Evolutionary conservation across 2,888 invertebrate species (phyloP).

Genomic region (Aphrophora alni): DNA sequence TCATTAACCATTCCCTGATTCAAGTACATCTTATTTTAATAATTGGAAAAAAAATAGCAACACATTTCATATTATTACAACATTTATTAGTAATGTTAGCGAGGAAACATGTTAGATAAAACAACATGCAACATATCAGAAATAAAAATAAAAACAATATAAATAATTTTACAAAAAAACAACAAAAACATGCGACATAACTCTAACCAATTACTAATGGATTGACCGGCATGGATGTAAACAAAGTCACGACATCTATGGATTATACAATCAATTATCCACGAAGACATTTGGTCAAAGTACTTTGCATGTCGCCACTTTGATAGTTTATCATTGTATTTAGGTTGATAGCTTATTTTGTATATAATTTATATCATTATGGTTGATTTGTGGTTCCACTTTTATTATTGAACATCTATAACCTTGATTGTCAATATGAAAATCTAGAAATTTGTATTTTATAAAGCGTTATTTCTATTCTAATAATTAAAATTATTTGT

Average conservation of each 20-base stretch:
- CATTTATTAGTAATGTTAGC: neutral
- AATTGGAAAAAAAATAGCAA: too few relatives aligned
- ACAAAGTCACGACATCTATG: neutral
- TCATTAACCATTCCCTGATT: too few relatives aligned
- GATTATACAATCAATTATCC: neutral
- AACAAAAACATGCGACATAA: too few relatives aligned
- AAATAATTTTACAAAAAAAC: neutral
- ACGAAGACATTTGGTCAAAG: neutral
- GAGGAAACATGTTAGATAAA: neutral
- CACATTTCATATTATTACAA: too few relatives aligned
- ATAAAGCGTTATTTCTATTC: too few relatives aligned
- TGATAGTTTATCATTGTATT: neutral
- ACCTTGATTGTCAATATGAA: too few relatives aligned
- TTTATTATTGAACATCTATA: too few relatives aligned
- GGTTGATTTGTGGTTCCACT: neutral
- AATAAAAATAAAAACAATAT: neutral
- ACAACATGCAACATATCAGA: neutral
- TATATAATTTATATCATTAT: neutral
- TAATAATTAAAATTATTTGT: too few relatives aligned
- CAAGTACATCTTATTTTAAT: too few relatives aligned
- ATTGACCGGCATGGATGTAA: neutral
- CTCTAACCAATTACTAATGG: neutral
- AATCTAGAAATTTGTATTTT: too few relatives aligned
- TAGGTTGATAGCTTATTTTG: too few relatives aligned
- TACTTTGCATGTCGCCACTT: neutral